Evolutionary conservation across 2,113 vertebrate species (phyloP).

Genomic region (Prolemur simus): DNA sequence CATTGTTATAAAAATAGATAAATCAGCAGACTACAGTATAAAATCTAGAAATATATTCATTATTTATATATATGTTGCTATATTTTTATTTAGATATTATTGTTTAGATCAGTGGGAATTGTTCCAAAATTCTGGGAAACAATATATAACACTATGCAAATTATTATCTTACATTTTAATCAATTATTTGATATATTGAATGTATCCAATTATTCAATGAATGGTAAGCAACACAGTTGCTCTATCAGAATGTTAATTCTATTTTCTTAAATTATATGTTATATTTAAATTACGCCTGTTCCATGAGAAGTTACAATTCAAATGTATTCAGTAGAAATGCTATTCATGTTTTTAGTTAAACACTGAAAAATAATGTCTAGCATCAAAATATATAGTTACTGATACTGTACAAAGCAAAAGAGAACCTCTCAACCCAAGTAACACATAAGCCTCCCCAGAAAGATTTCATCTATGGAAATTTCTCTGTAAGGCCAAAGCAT

Average conservation of each 20-base stretch:
- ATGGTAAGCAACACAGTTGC: neutral
- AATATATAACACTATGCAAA: neutral
- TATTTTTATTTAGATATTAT: neutral
- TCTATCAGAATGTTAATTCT: neutral
- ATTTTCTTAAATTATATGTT: neutral
- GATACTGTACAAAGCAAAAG: neutral
- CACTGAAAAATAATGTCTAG: neutral
- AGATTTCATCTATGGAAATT: neutral
- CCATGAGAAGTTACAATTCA: neutral
- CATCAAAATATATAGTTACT: neutral
- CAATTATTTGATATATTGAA: neutral
- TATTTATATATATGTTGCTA: neutral
- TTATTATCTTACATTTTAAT: neutral
- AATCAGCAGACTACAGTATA: neutral
- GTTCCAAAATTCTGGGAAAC: neutral
- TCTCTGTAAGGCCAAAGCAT: neutral
- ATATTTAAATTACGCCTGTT: neutral
- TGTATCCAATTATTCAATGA: neutral
- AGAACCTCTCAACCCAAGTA: neutral
- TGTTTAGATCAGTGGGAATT: neutral
- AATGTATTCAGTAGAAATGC: neutral
- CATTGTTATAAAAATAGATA: neutral
- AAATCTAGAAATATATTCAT: slow-evolving; percentile 9
- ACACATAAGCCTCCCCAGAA: neutral
- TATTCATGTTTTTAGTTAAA: neutral